These are phyloP conservation scores for Ophthalmolycus amberensis DNA, from an alignment of 2,113 vertebrate genomes.

Conservation along the genomic window DNA sequence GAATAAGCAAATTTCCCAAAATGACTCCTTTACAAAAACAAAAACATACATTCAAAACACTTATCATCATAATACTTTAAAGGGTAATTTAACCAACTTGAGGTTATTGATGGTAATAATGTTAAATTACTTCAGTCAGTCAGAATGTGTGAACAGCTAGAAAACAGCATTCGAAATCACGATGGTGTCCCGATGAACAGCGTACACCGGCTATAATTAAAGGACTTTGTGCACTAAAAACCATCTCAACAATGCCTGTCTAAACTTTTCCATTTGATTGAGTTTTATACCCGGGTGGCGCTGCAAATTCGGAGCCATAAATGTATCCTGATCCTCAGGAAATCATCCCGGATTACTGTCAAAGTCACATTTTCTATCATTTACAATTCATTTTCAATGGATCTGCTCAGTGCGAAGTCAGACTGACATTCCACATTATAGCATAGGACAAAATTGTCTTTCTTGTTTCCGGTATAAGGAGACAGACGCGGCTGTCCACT, in stretches of 20 bases:
- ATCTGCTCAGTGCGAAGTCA: constrained; percentile 43
- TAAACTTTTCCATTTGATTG: constrained; percentile 67
- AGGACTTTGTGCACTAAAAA: constrained; percentile 37
- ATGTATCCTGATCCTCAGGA: constrained; percentile 67
- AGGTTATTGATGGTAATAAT: not conserved
- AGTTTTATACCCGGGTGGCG: constrained; percentile 45
- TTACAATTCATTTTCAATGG: constrained; percentile 62
- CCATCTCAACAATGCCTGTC: constrained; percentile 54
- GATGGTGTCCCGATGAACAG: constrained; percentile 22
- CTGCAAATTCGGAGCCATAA: constrained; percentile 43
- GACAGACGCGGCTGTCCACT: constrained; percentile 45
- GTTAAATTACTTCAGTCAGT: not conserved
- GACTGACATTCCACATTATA: constrained; percentile 64
- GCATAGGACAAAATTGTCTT: constrained; percentile 54
- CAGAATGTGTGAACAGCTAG: not conserved
- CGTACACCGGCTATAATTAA: constrained; percentile 38
- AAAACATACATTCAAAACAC: not conserved
- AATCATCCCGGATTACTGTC: constrained; percentile 73
- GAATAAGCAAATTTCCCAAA: not conserved
- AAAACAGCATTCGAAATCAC: not conserved
- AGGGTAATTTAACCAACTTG: not conserved
- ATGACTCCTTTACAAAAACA: not conserved
- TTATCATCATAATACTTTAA: not conserved
- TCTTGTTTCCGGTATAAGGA: constrained; percentile 38
- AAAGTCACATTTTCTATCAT: constrained; percentile 68